A percentile compares a stretch with the other conserved stretches of the same genome.
These are phyloP conservation scores for Asbolus verrucosus DNA, from an alignment of 1,140 invertebrate genomes.

Conservation along the genomic window DNA sequence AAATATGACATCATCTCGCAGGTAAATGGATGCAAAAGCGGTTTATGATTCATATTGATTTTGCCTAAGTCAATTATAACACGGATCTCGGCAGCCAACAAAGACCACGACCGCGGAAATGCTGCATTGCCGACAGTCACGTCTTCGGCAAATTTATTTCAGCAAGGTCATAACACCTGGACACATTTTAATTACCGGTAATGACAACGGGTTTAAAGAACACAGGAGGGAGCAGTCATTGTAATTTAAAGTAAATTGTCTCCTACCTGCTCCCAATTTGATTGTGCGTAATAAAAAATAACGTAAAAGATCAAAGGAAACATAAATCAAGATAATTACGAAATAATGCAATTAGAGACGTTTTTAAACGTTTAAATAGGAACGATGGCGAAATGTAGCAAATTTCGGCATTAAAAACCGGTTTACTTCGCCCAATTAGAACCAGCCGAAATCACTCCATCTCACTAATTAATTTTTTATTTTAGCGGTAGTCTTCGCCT, in stretches of 20 bases:
- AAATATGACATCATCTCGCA: conserved; percentile 16
- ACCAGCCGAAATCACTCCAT: background rate
- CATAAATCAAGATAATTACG: background rate
- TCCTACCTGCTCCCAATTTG: too few relatives aligned
- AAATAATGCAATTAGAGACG: background rate
- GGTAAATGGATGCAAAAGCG: conserved; percentile 4
- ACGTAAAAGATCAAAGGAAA: background rate
- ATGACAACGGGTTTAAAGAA: background rate
- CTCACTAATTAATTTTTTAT: background rate
- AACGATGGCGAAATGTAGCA: background rate
- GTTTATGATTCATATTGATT: conserved; percentile 25
- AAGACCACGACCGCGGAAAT: conserved; percentile 26
- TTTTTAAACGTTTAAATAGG: background rate
- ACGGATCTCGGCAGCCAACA: conserved; percentile 20
- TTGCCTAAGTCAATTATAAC: conserved; percentile 27
- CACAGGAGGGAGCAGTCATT: background rate
- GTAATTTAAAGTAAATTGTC: background rate
- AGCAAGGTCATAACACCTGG: conserved; percentile 28
- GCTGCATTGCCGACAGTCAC: conserved; percentile 9
- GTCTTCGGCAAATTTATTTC: conserved; percentile 27
- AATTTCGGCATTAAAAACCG: background rate
- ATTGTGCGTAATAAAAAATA: background rate
- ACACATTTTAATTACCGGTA: background rate
- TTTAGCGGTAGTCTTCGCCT: background rate
- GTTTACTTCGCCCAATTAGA: conserved; percentile 1